Evolutionary conservation across 2,113 vertebrate genomes (phyloP).

Genomic region (Grallaria varia): DNA sequence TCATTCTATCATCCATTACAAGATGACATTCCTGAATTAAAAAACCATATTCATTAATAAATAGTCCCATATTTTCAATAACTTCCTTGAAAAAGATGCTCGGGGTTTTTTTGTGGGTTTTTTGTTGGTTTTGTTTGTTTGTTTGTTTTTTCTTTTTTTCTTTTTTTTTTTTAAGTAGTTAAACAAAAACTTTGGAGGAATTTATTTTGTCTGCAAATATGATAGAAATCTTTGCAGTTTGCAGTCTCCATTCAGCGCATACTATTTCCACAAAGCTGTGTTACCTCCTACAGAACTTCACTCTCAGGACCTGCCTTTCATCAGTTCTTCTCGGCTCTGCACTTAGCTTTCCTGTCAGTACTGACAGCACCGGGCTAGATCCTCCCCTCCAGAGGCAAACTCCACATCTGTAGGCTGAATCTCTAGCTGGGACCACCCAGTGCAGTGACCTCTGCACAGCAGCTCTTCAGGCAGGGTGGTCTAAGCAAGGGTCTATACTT

Average conservation of each 20-base stretch:
- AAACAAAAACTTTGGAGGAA: not conserved
- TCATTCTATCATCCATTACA: constrained; percentile 44
- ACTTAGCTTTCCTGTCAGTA: not conserved
- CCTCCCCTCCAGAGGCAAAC: not conserved
- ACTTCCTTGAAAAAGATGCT: not conserved
- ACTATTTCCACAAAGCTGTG: constrained; percentile 2
- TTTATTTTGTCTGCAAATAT: not conserved
- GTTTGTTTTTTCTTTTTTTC: not conserved
- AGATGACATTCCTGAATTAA: constrained; percentile 40
- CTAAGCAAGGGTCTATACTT: fast-evolving
- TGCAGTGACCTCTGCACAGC: not conserved
- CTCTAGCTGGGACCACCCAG: not conserved
- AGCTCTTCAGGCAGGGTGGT: not conserved
- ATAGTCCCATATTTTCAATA: constrained; percentile 44
- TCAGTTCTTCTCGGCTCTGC: not conserved
- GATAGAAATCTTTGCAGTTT: not conserved
- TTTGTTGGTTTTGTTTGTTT: too few relatives aligned
- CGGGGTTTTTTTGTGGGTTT: too few relatives aligned
- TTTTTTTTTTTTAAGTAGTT: not conserved
- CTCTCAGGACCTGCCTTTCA: not conserved
- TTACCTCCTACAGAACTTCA: constrained; percentile 31
- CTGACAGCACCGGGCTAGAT: not conserved
- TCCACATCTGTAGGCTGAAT: not conserved
- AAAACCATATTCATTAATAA: constrained; percentile 50
- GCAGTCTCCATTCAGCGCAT: constrained; percentile 27